phyloP scores from a whole-genome alignment of 2,113 vertebrate genomes.

The Lepus americanus region DNA sequence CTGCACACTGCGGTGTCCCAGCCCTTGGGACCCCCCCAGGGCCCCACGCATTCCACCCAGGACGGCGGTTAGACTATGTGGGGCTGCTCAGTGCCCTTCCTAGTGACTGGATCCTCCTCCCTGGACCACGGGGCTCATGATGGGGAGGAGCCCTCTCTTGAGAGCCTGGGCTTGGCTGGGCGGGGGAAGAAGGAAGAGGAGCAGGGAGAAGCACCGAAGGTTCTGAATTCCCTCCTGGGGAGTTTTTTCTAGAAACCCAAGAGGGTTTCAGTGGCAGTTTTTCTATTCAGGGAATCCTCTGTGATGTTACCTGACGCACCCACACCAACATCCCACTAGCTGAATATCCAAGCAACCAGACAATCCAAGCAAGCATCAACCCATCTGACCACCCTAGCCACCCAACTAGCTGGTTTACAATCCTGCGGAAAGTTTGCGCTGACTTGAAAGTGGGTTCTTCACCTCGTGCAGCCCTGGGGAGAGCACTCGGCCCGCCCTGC shows the following conservation, averaged over 20 bases:
- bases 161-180: not conserved
- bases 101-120: not conserved
- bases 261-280: not conserved
- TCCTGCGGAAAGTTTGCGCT: not conserved
- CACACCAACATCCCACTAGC: not conserved
- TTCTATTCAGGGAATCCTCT: not conserved
- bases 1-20: not conserved
- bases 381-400: not conserved
- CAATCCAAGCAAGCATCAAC: not conserved
- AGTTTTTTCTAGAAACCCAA: slow-evolving; percentile 9
- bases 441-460: not conserved
- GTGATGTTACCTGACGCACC: not conserved
- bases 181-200: not conserved
- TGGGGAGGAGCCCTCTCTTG: not conserved
- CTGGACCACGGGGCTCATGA: not conserved
- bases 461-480: not conserved
- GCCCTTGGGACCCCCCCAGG: not conserved
- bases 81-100: not conserved
- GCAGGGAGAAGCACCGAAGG: not conserved
- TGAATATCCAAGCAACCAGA: not conserved
- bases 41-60: not conserved
- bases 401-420: not conserved
- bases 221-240: not conserved
- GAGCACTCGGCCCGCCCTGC: not conserved
- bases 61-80: not conserved